Base-by-base conservation (phyloP, 2,113 vertebrate species). In the Rhabdornis inornatus region DNA sequence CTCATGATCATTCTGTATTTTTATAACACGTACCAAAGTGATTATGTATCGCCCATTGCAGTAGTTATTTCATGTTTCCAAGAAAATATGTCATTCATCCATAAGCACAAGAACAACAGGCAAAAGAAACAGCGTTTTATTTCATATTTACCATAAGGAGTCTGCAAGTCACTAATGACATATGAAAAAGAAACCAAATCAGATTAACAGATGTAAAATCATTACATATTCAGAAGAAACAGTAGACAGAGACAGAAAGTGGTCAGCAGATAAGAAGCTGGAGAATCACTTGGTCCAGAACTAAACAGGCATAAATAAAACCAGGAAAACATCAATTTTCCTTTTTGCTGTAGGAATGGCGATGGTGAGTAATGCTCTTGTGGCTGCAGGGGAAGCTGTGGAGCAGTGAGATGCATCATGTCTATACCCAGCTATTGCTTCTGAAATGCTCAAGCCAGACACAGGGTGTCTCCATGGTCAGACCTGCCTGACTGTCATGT, bases 191-290 rank as follows among this genome's bases (percentile, higher is more conserved):
- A 86, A 90, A 88, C 9, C 44, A 64, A 60, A 86, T 11, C 4
- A 92, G 61, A 66, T 89, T 65, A 87, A 76, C n/a, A 89, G 72
- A 78, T 82, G 25, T 65, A 68, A 90, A 90, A n/a, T 80, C 18
- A 64, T 86, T 47, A 47, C 57, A 22, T 52, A 22, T 89, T 95
- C 39, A 63, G 47, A 82, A 87, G 40, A 11, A 95, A 64, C 33
- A 47, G 74, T 44, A 94, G 60, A 53, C 84, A 87, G 83, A 59
- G 52, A 82, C 69, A 70, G 65, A 72, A 66, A 85, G n/a, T 28
- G 30, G 25, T 76, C 56, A 94, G 52, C 65, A 76, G 39, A 70
- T 72, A 31, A 85, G 42, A 75, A 80, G 57, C 74, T 87, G 50
- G 40, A 79, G 81, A 84, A 75, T 84, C 61, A 44, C 50, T 78